Percentiles rank a stretch among this genome's conserved stretches.
These are phyloP conservation scores for Drosophila suboccidentalis DNA, from an alignment of 2,888 invertebrate genomes.

Conservation along the genomic window DNA sequence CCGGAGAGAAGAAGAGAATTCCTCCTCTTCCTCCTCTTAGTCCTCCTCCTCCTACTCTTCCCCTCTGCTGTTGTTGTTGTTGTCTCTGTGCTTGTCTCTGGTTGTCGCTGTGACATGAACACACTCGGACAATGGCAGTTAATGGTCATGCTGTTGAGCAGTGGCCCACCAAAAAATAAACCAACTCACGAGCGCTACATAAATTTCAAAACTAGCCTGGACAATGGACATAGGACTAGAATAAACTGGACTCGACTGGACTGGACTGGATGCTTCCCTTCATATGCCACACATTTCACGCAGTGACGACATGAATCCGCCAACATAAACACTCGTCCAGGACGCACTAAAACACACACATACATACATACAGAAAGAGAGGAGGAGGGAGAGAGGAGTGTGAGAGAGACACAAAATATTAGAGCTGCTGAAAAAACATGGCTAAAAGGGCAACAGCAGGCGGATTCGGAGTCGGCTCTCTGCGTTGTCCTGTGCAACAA, in stretches of 20 bases:
- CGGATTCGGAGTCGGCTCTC: conserved; percentile 30
- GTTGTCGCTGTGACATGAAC: conserved; percentile 71
- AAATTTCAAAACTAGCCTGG: conserved; percentile 80
- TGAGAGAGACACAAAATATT: conserved; percentile 62
- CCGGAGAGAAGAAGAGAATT: conserved; percentile 1
- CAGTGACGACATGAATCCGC: conserved; percentile 82
- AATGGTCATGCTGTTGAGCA: conserved; percentile 72
- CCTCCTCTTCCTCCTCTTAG: neutral
- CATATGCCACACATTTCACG: conserved; percentile 80
- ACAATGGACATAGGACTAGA: conserved; percentile 17
- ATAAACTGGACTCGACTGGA: neutral
- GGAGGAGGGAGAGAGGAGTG: conserved; percentile 32
- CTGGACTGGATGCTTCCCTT: conserved; percentile 32
- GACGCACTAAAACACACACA: conserved; percentile 48
- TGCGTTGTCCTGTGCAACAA: conserved; percentile 17
- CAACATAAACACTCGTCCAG: conserved; percentile 76
- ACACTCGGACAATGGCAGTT: conserved; percentile 71
- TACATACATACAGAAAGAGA: conserved; percentile 29
- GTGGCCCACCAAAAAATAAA: conserved; percentile 70
- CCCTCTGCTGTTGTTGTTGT: too few species aligned
- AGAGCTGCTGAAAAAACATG: conserved; percentile 58
- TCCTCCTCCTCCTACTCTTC: too few species aligned
- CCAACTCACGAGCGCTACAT: conserved; percentile 79
- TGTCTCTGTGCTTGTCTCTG: conserved; percentile 7
- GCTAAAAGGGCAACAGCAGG: conserved; percentile 60